phyloP scores from a whole-genome alignment of 2,888 invertebrate species.

The Aleiodes testaceus region DNA sequence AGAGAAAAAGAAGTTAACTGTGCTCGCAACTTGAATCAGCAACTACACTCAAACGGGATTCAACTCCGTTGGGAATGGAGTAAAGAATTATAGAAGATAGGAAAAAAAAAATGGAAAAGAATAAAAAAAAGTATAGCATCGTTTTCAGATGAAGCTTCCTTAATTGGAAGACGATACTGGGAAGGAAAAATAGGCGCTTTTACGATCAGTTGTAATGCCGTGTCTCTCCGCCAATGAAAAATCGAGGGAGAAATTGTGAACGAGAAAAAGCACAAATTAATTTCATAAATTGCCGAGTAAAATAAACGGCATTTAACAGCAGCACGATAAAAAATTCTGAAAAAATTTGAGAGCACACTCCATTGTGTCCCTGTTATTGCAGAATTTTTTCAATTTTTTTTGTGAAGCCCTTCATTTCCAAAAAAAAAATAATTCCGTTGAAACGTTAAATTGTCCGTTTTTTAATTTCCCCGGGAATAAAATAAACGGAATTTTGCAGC shows the following conservation, averaged over 20 bases:
- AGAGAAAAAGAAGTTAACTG: neutral
- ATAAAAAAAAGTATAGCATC: constrained; percentile 30
- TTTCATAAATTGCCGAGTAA: too few species aligned
- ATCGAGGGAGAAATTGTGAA: neutral
- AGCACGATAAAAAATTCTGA: too few species aligned
- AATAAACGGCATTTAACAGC: too few species aligned
- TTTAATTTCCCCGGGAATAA: too few species aligned
- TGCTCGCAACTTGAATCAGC: constrained; percentile 17
- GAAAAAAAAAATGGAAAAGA: constrained; percentile 7
- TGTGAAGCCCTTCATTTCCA: too few species aligned
- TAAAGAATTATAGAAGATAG: neutral
- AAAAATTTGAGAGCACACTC: too few species aligned
- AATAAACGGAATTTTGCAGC: too few species aligned
- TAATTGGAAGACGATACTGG: constrained; percentile 32
- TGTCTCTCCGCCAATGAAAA: neutral
- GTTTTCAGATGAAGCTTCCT: constrained; percentile 33
- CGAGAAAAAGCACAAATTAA: too few species aligned
- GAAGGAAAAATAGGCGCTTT: constrained; percentile 16
- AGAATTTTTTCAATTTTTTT: too few species aligned
- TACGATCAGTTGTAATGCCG: constrained; percentile 1
- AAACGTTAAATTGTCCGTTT: too few species aligned
- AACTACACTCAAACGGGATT: constrained; percentile 8
- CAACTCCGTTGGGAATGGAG: constrained; percentile 13
- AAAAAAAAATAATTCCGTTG: too few species aligned
- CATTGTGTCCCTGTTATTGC: too few species aligned